Conservation (phyloP, 2,113 vertebrate genomes). For the Sturnira hondurensis region DNA sequence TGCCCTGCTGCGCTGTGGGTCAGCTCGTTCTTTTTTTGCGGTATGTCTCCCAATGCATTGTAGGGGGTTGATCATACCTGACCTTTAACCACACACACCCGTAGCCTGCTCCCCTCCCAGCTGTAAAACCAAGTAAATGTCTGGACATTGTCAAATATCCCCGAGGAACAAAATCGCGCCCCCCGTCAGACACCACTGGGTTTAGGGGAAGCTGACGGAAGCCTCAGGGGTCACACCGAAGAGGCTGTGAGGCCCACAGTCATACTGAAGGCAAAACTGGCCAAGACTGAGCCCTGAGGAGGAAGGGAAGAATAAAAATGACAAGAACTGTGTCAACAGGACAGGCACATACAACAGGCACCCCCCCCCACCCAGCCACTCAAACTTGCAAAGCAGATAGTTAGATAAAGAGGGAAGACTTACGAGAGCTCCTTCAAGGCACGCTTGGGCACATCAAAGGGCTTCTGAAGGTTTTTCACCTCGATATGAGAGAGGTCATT, state of each 20-base stretch:
- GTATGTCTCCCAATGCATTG: rapidly evolving
- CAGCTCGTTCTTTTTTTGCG: rapidly evolving
- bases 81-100: not conserved
- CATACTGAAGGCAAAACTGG: not conserved
- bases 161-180: not conserved
- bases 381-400: not conserved
- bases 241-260: not conserved
- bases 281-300: not conserved
- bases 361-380: rapidly evolving
- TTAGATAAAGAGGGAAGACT: not conserved
- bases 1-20: not conserved
- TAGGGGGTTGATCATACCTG: not conserved
- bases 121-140: not conserved
- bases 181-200: not conserved
- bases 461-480: not conserved
- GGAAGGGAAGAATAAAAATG: not conserved
- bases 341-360: too few relatives aligned
- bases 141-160: not conserved
- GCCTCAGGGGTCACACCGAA: not conserved
- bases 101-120: not conserved
- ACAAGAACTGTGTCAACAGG: rapidly evolving
- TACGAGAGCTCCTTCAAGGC: not conserved
- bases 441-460: rapidly evolving
- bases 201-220: not conserved
- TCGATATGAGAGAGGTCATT: not conserved